Evolutionary conservation across 2,888 invertebrate species (phyloP).

Genomic region (Tinea semifulvella): DNA sequence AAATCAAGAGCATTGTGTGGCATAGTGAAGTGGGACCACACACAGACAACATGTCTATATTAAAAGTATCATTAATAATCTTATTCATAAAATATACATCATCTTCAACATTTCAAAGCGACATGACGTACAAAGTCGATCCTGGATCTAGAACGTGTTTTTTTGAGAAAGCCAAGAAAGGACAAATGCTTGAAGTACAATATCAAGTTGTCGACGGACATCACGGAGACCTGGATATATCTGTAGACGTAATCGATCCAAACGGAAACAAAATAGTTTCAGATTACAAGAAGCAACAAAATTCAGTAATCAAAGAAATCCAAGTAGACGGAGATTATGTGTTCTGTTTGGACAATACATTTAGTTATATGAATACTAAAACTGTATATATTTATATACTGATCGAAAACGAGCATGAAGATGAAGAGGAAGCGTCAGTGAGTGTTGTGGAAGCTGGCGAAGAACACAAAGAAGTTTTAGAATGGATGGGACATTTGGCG

Average conservation of each 20-base stretch:
- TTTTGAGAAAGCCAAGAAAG: conserved; percentile 40
- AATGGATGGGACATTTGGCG: conserved; percentile 39
- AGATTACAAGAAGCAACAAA: conserved; percentile 75
- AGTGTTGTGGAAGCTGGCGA: conserved; percentile 26
- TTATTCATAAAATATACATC: conserved; percentile 22
- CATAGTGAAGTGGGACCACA: not conserved
- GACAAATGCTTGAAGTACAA: conserved; percentile 45
- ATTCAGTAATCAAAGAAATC: conserved; percentile 70
- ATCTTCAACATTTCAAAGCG: conserved; percentile 35
- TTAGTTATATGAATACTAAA: conserved; percentile 82
- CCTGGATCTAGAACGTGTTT: conserved; percentile 45
- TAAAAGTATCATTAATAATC: not conserved
- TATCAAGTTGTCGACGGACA: conserved; percentile 81
- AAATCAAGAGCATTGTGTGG: not conserved
- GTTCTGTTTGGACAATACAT: conserved; percentile 88
- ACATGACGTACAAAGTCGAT: conserved; percentile 46
- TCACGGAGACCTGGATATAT: conserved; percentile 84
- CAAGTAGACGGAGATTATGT: conserved; percentile 76
- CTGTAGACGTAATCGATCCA: conserved; percentile 75
- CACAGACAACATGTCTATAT: not conserved
- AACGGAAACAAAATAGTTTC: conserved; percentile 65
- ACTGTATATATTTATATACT: conserved; percentile 81
- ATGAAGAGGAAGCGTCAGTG: conserved; percentile 32
- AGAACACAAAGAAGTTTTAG: conserved; percentile 40
- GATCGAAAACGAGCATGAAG: conserved; percentile 60